Conservation (phyloP, 2,113 vertebrate genomes). For the Oplegnathus fasciatus region DNA sequence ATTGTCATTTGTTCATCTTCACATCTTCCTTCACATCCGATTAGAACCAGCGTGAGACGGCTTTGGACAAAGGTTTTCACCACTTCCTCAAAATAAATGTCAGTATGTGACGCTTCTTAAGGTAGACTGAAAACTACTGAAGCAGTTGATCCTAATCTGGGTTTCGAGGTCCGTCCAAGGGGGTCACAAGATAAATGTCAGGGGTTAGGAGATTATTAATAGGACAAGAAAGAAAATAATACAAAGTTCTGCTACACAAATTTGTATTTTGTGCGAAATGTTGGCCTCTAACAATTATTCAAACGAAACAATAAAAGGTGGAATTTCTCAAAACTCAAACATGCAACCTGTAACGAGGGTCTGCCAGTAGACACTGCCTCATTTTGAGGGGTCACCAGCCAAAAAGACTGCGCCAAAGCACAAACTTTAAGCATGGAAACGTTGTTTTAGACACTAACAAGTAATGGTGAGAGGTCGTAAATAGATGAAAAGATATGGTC, state of each 20-base stretch:
- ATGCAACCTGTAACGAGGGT: neutral
- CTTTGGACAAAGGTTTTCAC: neutral
- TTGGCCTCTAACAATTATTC: neutral
- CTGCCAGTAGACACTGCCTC: neutral
- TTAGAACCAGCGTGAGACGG: neutral
- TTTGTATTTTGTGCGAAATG: neutral
- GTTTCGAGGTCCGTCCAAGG: neutral
- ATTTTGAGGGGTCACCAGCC: neutral
- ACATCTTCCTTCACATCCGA: neutral
- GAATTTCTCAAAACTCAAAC: neutral
- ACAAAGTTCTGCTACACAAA: neutral
- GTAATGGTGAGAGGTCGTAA: neutral
- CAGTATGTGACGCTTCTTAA: neutral
- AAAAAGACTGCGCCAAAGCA: neutral
- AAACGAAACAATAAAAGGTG: neutral
- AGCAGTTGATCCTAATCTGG: neutral
- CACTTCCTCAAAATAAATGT: neutral
- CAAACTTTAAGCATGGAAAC: no score
- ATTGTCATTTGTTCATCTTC: slow-evolving; percentile 22
- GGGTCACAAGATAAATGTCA: neutral
- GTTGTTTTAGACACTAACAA: neutral
- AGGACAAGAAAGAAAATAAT: neutral
- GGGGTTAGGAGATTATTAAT: neutral
- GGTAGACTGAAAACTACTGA: neutral
- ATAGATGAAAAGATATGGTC: neutral